These are phyloP conservation scores for Cichlasoma orientale DNA, from an alignment of 2,797 vertebrate species.

Conservation along the genomic window DNA sequence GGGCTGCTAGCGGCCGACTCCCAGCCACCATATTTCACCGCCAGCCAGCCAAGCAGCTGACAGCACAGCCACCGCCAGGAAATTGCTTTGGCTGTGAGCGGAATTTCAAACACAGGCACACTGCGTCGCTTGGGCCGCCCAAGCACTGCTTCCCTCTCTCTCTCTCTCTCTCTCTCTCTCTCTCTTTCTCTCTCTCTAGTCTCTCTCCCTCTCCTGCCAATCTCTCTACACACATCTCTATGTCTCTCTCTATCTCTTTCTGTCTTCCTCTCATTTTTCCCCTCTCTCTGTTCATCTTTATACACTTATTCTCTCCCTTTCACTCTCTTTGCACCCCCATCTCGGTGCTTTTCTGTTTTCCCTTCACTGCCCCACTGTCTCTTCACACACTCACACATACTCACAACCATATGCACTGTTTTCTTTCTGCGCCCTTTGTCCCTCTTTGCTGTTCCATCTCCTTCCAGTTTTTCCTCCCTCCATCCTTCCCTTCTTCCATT, in stretches of 20 bases:
- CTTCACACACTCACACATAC: slow-evolving; percentile 6
- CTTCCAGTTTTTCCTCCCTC: slow-evolving; percentile 3
- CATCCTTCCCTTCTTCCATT: not conserved
- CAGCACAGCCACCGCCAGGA: slow-evolving; percentile 96
- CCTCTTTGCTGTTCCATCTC: slow-evolving; percentile 24
- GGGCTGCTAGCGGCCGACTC: slow-evolving; percentile 93
- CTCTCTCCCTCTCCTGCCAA: slow-evolving; percentile 52
- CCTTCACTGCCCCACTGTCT: slow-evolving; percentile 10
- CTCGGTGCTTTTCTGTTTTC: slow-evolving; percentile 37
- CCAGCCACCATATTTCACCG: slow-evolving; percentile 97
- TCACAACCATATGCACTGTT: slow-evolving; percentile 21
- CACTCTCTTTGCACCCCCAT: slow-evolving; percentile 4
- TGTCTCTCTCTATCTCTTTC: slow-evolving; percentile 46
- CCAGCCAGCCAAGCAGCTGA: slow-evolving; percentile 97
- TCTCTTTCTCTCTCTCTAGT: not conserved
- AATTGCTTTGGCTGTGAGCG: slow-evolving; percentile 97
- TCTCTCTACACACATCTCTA: slow-evolving; percentile 60
- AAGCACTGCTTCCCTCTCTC: slow-evolving; percentile 69
- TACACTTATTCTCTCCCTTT: slow-evolving; percentile 58
- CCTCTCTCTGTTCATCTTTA: slow-evolving; percentile 56
- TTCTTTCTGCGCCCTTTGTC: slow-evolving; percentile 43
- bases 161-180: slow-evolving; percentile 36
- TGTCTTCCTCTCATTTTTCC: slow-evolving; percentile 28
- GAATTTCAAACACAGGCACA: slow-evolving; percentile 95
- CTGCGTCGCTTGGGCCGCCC: slow-evolving; percentile 81